Base-by-base conservation (phyloP, 2,888 invertebrate genomes). In the Dinocampus coccinellae region DNA sequence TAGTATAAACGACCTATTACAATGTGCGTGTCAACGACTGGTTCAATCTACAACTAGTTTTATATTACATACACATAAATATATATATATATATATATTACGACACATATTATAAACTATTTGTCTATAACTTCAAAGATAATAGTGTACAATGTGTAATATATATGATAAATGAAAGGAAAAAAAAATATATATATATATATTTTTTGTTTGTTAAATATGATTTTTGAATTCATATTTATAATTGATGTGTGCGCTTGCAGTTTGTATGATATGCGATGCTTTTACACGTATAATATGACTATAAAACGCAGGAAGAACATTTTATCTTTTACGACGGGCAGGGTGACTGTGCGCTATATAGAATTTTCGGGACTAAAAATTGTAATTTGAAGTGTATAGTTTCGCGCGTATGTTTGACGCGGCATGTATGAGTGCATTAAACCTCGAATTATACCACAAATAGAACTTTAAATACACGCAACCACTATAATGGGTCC, bases 401-500 rank as follows among this genome's bases (percentile, higher is more conserved):
- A 84, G 84, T 86, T 85, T 81, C 83, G 83, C 82, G 75, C 79
- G 71, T 63, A 78, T 20, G 57, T 55, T 62, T 57, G 57, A 26
- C 58, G 70, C 24, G 16, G 26, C 20, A 57, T 47, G 68, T 53
- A 63, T 61, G 77, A 84, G 85, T 85, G 85, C 87, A 86, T 86
- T 86, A 86, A 87, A 86, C 85, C 84, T 85, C 82, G 85, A 86
- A 87, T 86, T 84, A 47, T 47, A 47, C 87, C 84, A 84, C 86
- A 87, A 87, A 87, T 87, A 87, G 87, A 87, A 87, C 84, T 81
- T 85, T 83, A 85, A 85, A 83, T 86, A 82, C 84, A 83, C 83
- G 76, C 78, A 70, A 73, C 85, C 84, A 87, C 87, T 87, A 87
- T 87, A 87, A 87, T 87, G 84, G 83, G 79, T 47, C 77, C 84